Evolutionary conservation across 2,888 invertebrate genomes (phyloP).

Genomic region (Euclidia mi): DNA sequence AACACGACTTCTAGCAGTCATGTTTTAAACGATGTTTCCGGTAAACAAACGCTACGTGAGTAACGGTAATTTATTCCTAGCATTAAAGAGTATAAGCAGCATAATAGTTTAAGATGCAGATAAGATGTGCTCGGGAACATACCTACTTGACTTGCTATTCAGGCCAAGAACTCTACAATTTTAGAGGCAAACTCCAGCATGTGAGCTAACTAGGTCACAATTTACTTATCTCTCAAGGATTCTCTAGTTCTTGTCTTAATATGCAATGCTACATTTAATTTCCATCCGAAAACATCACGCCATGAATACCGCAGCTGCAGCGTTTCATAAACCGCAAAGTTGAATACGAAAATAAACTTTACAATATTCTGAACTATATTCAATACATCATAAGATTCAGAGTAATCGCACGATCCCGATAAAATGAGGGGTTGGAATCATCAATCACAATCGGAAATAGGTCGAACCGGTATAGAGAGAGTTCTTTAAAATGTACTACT

Average conservation of each 20-base stretch:
- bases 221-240: slow-evolving; percentile 57
- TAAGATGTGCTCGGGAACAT: slow-evolving; percentile 47
- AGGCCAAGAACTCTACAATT: slow-evolving; percentile 45
- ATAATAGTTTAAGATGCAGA: slow-evolving; percentile 35
- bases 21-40: neutral
- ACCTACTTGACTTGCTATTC: slow-evolving; percentile 53
- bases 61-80: neutral
- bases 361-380: slow-evolving; percentile 33
- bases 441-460: slow-evolving; percentile 77
- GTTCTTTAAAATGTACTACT: slow-evolving; percentile 67
- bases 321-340: slow-evolving; percentile 24
- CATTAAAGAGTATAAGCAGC: slow-evolving; percentile 25
- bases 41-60: neutral
- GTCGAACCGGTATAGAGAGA: slow-evolving; percentile 68
- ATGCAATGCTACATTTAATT: slow-evolving; percentile 51
- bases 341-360: slow-evolving; percentile 19
- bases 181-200: slow-evolving; percentile 57
- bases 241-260: slow-evolving; percentile 51
- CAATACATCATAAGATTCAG: slow-evolving; percentile 36
- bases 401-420: slow-evolving; percentile 54
- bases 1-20: neutral
- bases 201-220: slow-evolving; percentile 58
- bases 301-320: slow-evolving; percentile 40
- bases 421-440: slow-evolving; percentile 68
- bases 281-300: slow-evolving; percentile 40